Evolutionary conservation across 2,888 invertebrate species (phyloP).

Genomic region (Linnaemya tessellans): DNA sequence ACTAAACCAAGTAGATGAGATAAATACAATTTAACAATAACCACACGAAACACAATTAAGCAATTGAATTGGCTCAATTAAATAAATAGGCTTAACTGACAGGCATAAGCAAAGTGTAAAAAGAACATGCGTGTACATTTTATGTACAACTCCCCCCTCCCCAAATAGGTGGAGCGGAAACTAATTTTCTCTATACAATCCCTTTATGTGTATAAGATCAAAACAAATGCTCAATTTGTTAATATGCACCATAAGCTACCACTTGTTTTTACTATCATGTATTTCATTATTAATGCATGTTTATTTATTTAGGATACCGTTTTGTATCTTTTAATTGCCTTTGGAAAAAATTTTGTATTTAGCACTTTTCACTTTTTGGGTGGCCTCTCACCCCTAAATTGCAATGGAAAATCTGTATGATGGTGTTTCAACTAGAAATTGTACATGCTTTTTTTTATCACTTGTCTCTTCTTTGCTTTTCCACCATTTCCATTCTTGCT

Average conservation of each 20-base stretch:
- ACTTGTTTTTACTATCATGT: slow-evolving; percentile 8
- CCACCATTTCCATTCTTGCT: slow-evolving; percentile 45
- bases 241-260: not conserved
- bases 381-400: slow-evolving; percentile 52
- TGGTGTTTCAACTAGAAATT: slow-evolving; percentile 49
- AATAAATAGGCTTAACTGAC: slow-evolving; percentile 15
- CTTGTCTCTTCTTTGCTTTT: slow-evolving; percentile 42
- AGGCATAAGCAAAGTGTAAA: not conserved
- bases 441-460: slow-evolving; percentile 63
- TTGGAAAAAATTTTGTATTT: slow-evolving; percentile 4
- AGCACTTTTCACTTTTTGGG: slow-evolving; percentile 19
- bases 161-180: slow-evolving; percentile 61
- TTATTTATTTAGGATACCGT: not conserved
- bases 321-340: not conserved
- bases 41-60: not conserved
- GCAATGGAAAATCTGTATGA: slow-evolving; percentile 17
- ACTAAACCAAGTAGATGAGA: slow-evolving; percentile 33
- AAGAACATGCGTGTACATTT: slow-evolving; percentile 49
- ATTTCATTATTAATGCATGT: not conserved
- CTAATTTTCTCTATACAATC: slow-evolving; percentile 42
- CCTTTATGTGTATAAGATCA: slow-evolving; percentile 18
- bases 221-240: slow-evolving; percentile 31
- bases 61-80: slow-evolving; percentile 16
- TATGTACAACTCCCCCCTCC: slow-evolving; percentile 53
- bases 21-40: slow-evolving; percentile 10